These are phyloP conservation scores for Clarias macrocephalus DNA, from an alignment of 2,113 vertebrate species.

Conservation along the genomic window DNA sequence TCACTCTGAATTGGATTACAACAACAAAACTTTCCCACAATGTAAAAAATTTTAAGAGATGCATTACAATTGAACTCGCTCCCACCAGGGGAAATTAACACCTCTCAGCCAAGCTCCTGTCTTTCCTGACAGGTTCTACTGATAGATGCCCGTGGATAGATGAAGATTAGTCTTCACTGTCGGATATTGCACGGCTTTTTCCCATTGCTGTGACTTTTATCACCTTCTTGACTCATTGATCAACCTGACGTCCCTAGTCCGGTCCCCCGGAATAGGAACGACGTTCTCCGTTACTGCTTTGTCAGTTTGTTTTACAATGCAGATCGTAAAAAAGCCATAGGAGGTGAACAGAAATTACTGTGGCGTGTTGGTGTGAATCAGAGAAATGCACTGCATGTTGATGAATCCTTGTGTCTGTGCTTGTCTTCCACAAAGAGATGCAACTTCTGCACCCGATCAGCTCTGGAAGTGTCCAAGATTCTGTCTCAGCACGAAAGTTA, in stretches of 20 bases:
- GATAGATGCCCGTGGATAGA: slow-evolving; percentile 25
- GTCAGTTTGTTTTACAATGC: slow-evolving; percentile 46
- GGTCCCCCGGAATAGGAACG: slow-evolving; percentile 7
- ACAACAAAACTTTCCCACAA: too few species aligned
- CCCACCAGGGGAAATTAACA: slow-evolving; percentile 9
- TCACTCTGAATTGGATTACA: too few species aligned
- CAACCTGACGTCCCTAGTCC: slow-evolving; percentile 18
- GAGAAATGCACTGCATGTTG: background rate
- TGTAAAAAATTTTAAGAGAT: too few species aligned
- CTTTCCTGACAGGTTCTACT: slow-evolving; percentile 8
- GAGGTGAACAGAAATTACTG: slow-evolving; percentile 47
- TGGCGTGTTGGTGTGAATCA: slow-evolving; percentile 17
- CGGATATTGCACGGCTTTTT: slow-evolving; percentile 14
- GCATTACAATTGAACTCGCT: background rate
- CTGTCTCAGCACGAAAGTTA: slow-evolving; percentile 27
- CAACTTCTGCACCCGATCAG: slow-evolving; percentile 37
- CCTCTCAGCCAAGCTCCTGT: slow-evolving; percentile 35
- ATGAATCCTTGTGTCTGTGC: background rate
- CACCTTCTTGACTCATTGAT: slow-evolving; percentile 30
- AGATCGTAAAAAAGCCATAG: slow-evolving; percentile 29
- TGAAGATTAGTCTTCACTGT: slow-evolving; percentile 31
- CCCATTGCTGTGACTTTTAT: slow-evolving; percentile 42
- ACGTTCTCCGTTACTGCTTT: slow-evolving; percentile 30
- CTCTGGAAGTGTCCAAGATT: slow-evolving; percentile 22
- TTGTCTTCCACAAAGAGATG: background rate